These are phyloP conservation scores for Pogona vitticeps DNA, from an alignment of 2,113 vertebrate genomes.

Conservation along the genomic window DNA sequence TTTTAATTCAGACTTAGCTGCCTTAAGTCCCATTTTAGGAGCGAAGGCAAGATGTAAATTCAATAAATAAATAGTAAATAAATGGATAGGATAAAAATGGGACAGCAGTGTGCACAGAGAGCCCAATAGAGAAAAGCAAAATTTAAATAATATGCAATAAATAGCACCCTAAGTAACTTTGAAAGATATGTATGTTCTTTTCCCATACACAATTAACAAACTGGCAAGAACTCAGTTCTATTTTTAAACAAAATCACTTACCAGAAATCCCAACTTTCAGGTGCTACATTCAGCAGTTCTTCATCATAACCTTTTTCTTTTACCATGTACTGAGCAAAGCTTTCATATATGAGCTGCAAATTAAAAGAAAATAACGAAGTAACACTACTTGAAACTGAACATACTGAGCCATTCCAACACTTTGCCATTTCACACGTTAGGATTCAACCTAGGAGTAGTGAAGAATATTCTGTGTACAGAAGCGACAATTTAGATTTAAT, in stretches of 20 bases:
- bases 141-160: no score
- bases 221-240: constrained; percentile 16
- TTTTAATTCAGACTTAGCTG: no score
- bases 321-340: constrained; percentile 91
- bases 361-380: constrained; percentile 21
- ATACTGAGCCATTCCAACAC: neutral
- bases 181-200: constrained; percentile 5
- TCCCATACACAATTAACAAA: neutral
- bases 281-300: constrained; percentile 84
- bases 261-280: constrained; percentile 94
- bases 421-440: neutral
- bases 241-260: constrained; percentile 69
- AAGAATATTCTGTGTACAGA: neutral
- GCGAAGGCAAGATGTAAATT: no score
- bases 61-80: no score
- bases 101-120: no score
- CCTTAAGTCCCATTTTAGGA: no score
- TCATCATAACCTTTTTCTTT: constrained; percentile 88
- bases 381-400: constrained; percentile 18
- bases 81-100: no score
- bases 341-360: constrained; percentile 93
- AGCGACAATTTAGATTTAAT: neutral
- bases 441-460: neutral
- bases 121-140: no score
- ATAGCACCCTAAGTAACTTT: neutral